Conservation (phyloP, 2,797 vertebrate genomes). For the Taeniopygia guttata region DNA sequence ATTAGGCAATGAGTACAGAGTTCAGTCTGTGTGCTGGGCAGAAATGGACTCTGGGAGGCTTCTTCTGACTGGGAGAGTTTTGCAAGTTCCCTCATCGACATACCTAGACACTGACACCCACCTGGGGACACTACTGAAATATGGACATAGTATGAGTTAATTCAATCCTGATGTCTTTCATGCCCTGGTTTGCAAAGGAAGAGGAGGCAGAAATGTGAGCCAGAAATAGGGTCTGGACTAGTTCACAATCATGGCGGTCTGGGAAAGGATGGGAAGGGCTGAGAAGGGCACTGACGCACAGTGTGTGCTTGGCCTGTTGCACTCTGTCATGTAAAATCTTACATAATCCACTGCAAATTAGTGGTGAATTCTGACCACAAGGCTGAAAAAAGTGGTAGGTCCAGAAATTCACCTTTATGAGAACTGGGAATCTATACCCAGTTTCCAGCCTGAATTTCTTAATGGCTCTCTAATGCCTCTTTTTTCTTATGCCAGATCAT, state of each 20-base stretch:
- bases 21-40: not conserved
- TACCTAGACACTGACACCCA: not conserved
- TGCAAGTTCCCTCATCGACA: not conserved
- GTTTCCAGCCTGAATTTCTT: not conserved
- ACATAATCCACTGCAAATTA: not conserved
- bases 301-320: not conserved
- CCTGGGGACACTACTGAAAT: accelerated
- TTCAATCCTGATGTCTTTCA: not conserved
- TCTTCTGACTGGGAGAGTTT: not conserved
- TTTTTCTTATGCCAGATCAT: constrained; percentile 29
- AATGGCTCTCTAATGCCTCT: not conserved
- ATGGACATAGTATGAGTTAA: accelerated
- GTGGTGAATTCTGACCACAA: not conserved
- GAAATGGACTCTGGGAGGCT: not conserved
- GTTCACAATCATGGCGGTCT: accelerated
- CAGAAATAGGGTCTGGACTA: not conserved
- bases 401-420: not conserved
- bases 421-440: not conserved
- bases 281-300: not conserved
- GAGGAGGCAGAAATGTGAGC: not conserved
- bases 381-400: not conserved
- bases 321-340: not conserved
- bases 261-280: not conserved
- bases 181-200: not conserved
- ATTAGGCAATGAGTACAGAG: not conserved